These are phyloP conservation scores for Drosophila melanosoma DNA, from an alignment of 2,888 invertebrate species.

Conservation along the genomic window DNA sequence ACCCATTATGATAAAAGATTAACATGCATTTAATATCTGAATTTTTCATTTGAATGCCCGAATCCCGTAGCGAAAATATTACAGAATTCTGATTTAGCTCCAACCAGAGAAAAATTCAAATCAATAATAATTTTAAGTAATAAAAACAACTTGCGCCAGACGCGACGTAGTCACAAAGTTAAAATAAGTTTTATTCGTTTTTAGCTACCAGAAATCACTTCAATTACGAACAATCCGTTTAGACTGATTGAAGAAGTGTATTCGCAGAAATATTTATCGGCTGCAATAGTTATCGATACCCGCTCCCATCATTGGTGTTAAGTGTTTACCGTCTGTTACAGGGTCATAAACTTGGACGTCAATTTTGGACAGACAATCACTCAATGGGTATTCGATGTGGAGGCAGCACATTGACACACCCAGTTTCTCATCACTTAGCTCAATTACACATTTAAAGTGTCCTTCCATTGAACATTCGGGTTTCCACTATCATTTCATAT, in stretches of 20 bases:
- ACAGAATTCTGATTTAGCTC: not conserved
- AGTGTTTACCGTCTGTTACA: conserved; percentile 37
- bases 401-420: conserved; percentile 10
- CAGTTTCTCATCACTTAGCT: conserved; percentile 37
- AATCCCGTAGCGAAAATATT: not conserved
- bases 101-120: not conserved
- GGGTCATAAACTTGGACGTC: conserved; percentile 44
- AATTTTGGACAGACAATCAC: conserved; percentile 37
- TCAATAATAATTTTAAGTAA: not conserved
- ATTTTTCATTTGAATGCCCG: not conserved
- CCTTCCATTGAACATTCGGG: not conserved
- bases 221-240: conserved; percentile 3
- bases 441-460: conserved; percentile 26
- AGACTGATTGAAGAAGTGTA: conserved; percentile 5
- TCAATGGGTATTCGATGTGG: conserved; percentile 29
- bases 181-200: not conserved
- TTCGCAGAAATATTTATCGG: conserved; percentile 12
- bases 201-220: conserved; percentile 5
- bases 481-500: conserved; percentile 5
- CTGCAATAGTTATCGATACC: conserved; percentile 8
- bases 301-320: conserved; percentile 50
- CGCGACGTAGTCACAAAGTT: not conserved
- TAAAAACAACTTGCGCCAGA: not conserved
- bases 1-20: not conserved
- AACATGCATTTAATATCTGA: not conserved